These are phyloP conservation scores for Leptinotarsa tumamoca DNA, from an alignment of 2,888 invertebrate genomes.

Conservation along the genomic window DNA sequence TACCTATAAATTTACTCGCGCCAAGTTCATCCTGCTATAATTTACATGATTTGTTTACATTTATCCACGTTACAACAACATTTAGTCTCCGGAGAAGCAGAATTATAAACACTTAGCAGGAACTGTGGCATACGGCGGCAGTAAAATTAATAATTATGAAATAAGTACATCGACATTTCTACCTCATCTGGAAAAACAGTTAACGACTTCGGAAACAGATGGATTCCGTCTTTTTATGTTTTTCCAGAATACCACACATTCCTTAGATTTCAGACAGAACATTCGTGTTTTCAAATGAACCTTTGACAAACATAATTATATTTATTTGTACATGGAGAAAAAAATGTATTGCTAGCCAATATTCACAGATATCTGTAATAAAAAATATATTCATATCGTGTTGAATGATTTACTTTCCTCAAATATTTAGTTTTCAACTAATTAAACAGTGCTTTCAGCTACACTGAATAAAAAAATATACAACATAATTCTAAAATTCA, in stretches of 20 bases:
- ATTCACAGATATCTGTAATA: too few species aligned
- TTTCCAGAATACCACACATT: neutral
- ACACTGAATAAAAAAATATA: too few species aligned
- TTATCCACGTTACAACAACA: neutral
- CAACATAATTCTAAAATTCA: too few species aligned
- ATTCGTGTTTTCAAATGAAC: too few species aligned
- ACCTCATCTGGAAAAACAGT: constrained; percentile 18
- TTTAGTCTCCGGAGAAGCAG: constrained; percentile 13
- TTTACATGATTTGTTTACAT: constrained; percentile 5
- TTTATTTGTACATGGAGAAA: too few species aligned
- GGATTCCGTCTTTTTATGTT: neutral
- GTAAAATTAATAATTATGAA: constrained; percentile 7
- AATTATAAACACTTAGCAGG: constrained; percentile 11
- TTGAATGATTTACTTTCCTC: too few species aligned
- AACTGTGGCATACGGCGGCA: constrained; percentile 13
- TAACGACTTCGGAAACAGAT: neutral
- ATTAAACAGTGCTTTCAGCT: too few species aligned
- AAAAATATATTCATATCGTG: too few species aligned
- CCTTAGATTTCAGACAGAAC: too few species aligned
- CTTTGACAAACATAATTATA: too few species aligned
- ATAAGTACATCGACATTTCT: constrained; percentile 5
- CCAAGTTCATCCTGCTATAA: constrained; percentile 19
- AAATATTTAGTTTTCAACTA: too few species aligned
- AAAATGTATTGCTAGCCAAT: too few species aligned
- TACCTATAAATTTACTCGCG: constrained; percentile 15